Percentiles rank a stretch among this genome's conserved stretches.
These are phyloP conservation scores for Sericinus montela DNA, from an alignment of 2,888 invertebrate genomes.

Conservation along the genomic window DNA sequence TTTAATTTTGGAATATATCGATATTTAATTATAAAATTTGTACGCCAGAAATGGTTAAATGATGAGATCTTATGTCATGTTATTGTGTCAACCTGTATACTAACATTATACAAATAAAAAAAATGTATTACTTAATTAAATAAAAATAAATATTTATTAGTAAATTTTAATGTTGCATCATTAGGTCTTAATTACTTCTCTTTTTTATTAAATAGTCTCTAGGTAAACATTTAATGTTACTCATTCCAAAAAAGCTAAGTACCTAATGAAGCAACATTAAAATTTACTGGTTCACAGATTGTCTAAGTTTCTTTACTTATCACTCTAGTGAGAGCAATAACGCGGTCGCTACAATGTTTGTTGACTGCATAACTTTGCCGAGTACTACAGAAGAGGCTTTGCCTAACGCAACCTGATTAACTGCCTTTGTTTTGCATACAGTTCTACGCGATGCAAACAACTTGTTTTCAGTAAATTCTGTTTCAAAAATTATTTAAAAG, in stretches of 20 bases:
- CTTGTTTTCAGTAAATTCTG: background rate
- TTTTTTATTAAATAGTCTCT: background rate
- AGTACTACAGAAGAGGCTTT: background rate
- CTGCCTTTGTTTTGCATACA: background rate
- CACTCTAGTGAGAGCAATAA: slow-evolving; percentile 6
- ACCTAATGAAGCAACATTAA: background rate
- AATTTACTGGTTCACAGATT: background rate
- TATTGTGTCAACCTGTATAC: too few species aligned
- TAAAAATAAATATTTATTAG: too few species aligned
- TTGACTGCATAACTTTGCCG: slow-evolving; percentile 3
- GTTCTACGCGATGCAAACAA: background rate
- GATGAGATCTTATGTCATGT: too few species aligned
- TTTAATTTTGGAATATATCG: too few species aligned
- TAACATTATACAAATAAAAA: too few species aligned
- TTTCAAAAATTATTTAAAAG: too few species aligned
- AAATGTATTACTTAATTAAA: too few species aligned
- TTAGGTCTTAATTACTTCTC: too few species aligned
- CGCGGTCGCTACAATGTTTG: background rate
- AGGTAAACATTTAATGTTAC: background rate
- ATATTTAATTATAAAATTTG: too few species aligned
- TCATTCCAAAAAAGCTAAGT: background rate
- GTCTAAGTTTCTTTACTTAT: slow-evolving; percentile 8
- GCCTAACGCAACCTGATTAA: background rate
- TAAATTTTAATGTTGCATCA: too few species aligned
- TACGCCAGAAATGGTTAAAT: too few species aligned